Base-by-base conservation (phyloP, 2,888 invertebrate genomes). In the Zhuqinia jingwanae region DNA sequence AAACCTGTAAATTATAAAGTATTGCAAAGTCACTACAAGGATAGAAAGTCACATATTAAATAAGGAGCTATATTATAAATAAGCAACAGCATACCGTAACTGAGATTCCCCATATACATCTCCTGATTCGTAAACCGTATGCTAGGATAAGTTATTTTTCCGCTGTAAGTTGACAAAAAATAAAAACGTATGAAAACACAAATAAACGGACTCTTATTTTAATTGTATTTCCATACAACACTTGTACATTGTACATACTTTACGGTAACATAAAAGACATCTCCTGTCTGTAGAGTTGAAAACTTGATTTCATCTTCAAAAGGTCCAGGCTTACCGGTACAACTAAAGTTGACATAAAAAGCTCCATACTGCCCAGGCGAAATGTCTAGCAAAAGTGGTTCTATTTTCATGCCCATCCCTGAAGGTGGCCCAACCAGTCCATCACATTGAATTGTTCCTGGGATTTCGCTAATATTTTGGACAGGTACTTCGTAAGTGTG, bases 401-500 rank as follows among this genome's bases (percentile, higher is more conserved):
- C 83, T 0, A 89, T 75, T 47, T 77, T 87, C 79, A 84, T 56
- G 36, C 53, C 75, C 75, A 77, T 79, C 42, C 84, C 88, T 1
- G 76, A 83, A 0, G 85, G 76, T 2, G 45, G 6, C 20, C 79
- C 77, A 0, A 84, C 65, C 36, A 86, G 17, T 0, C 85, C 78
- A 13, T 87, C 81, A 45, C 78, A 89, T 20, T 77, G 65, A 11
- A 90, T 87, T 30, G 60, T 65, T 20, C 90, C 90, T 13, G 80
- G 53, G 1, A 90, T 89, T 81, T 89, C 85, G 30, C 89, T 85
- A 8, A 75, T 60, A 75, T 90, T 90, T 36, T 70, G 63, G 10
- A 90, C 86, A 8, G 89, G 89, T n/a, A 89, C 85, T 58, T 90
- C 90, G 25, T 89, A 90, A 45, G 73, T 73, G 36, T 90, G 87